Evolutionary conservation across 2,113 vertebrate species (phyloP).

Genomic region (Telmatochromis sp.): DNA sequence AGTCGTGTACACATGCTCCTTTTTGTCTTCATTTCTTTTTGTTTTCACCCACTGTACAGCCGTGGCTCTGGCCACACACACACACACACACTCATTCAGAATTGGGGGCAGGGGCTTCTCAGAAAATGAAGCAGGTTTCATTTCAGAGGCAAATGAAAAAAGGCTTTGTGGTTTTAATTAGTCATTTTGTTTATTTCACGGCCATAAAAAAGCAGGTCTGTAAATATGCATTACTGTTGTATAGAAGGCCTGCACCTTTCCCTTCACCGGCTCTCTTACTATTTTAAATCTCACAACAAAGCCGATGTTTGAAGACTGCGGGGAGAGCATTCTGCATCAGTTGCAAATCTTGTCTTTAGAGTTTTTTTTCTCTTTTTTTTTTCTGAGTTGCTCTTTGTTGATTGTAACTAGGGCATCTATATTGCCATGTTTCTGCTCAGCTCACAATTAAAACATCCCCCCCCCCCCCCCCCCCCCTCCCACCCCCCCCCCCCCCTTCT

Average conservation of each 20-base stretch:
- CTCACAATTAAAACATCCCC: constrained; percentile 73
- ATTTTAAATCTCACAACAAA: constrained; percentile 56
- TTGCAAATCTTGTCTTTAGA: constrained; percentile 61
- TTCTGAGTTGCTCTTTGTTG: constrained; percentile 67
- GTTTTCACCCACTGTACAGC: constrained; percentile 15
- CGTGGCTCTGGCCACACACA: constrained; percentile 38
- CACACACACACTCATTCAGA: neutral
- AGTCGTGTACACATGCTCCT: constrained; percentile 23
- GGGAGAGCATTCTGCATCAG: constrained; percentile 56
- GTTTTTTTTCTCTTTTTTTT: neutral
- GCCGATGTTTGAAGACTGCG: constrained; percentile 53
- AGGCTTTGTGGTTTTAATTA: constrained; percentile 71
- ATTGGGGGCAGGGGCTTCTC: constrained; percentile 55
- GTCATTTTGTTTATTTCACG: constrained; percentile 69
- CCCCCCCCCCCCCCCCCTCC: neutral
- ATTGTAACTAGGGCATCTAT: constrained; percentile 81
- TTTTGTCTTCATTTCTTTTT: constrained; percentile 39
- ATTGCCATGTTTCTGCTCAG: constrained; percentile 70
- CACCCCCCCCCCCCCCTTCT: neutral
- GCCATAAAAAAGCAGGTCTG: constrained; percentile 35
- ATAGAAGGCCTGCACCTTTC: constrained; percentile 50
- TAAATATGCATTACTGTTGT: constrained; percentile 63
- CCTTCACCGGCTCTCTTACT: constrained; percentile 8
- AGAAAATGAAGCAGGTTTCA: constrained; percentile 60
- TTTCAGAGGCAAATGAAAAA: constrained; percentile 55